These are phyloP conservation scores for Vireo griseus DNA, from an alignment of 2,797 vertebrate species.

Conservation along the genomic window DNA sequence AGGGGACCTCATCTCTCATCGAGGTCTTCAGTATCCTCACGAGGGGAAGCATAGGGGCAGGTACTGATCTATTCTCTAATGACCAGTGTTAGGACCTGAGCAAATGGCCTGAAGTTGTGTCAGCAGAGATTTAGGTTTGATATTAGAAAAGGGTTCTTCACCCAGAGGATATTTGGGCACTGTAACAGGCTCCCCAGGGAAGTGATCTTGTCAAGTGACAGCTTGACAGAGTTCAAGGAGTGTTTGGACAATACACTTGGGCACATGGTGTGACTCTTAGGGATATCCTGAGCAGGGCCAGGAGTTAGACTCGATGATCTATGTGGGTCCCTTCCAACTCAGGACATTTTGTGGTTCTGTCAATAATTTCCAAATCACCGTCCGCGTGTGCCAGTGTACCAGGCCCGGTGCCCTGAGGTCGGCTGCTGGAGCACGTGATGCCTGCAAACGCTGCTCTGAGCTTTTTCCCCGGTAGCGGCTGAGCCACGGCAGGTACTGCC, in stretches of 20 bases:
- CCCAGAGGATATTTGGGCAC: neutral
- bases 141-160: neutral
- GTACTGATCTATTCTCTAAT: neutral
- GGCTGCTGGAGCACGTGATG: neutral
- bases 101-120: neutral
- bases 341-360: neutral
- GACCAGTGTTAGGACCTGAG: neutral
- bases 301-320: neutral
- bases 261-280: neutral
- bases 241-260: neutral
- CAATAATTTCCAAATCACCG: neutral
- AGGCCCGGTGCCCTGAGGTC: neutral
- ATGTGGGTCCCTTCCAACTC: neutral
- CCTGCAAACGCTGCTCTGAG: neutral
- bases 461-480: neutral
- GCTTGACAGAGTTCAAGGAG: neutral
- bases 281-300: neutral
- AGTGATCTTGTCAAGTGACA: no score
- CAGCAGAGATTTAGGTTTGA: neutral
- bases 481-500: neutral
- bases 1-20: neutral
- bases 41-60: neutral
- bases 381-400: fast-evolving
- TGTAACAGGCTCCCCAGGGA: neutral
- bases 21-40: fast-evolving